Evolutionary conservation across 2,113 vertebrate species (phyloP).

Genomic region (Crypturellus undulatus): DNA sequence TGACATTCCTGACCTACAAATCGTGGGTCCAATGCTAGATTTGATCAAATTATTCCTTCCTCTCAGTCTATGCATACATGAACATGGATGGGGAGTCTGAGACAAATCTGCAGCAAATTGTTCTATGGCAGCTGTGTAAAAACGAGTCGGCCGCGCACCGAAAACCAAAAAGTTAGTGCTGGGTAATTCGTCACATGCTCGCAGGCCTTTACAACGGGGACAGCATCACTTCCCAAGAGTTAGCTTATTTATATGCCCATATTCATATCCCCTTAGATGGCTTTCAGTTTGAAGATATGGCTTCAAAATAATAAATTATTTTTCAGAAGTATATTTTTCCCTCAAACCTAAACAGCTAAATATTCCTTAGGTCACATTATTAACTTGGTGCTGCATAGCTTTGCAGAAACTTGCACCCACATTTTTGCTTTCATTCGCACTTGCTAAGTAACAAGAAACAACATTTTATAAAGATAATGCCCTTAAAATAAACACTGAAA

Average conservation of each 20-base stretch:
- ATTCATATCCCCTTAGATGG: background rate
- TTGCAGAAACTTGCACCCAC: background rate
- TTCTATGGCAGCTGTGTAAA: conserved; percentile 19
- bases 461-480: background rate
- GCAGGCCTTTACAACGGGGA: background rate
- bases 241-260: background rate
- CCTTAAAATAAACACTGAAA: background rate
- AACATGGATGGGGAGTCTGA: conserved; percentile 13
- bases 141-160: background rate
- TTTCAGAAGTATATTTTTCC: conserved; percentile 6
- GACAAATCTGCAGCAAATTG: background rate
- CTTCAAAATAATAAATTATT: conserved; percentile 47
- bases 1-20: background rate
- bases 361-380: background rate
- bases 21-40: background rate
- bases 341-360: background rate
- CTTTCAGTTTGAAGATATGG: conserved; percentile 42
- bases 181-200: background rate
- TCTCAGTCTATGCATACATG: background rate
- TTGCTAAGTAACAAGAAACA: background rate
- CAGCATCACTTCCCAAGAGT: background rate
- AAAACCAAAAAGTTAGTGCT: conserved; percentile 38
- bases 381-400: background rate
- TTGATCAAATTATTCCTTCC: background rate
- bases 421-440: too few relatives aligned